Conservation (phyloP, 2,113 vertebrate genomes). For the Recurvirostra avosetta region DNA sequence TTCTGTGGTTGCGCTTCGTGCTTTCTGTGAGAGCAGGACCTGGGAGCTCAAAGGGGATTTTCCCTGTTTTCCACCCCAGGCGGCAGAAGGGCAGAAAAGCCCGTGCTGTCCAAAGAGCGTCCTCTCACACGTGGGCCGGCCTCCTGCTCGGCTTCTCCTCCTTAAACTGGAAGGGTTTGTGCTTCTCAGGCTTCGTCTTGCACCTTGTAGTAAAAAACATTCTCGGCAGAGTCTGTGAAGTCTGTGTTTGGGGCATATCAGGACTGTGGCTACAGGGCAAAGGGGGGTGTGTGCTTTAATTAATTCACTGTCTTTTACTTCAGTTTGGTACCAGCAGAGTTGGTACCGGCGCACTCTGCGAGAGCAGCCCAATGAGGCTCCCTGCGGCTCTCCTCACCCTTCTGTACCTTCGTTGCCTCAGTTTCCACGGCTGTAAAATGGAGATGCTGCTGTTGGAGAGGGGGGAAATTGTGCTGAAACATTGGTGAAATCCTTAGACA, state of each 20-base stretch:
- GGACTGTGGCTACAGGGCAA: not conserved
- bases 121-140: not conserved
- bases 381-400: not conserved
- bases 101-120: accelerated
- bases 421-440: not conserved
- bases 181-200: not conserved
- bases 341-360: not conserved
- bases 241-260: not conserved
- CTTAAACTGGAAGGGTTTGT: not conserved
- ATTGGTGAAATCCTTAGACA: not conserved
- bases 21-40: not conserved
- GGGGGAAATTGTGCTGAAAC: not conserved
- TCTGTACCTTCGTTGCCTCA: not conserved
- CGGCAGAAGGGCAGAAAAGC: not conserved
- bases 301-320: not conserved
- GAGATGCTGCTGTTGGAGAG: not conserved
- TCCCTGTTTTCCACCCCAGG: not conserved
- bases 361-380: not conserved
- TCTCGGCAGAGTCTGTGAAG: not conserved
- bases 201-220: not conserved
- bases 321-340: not conserved
- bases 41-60: not conserved
- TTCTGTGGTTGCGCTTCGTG: accelerated
- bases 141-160: not conserved
- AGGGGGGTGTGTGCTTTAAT: accelerated